phyloP scores from a whole-genome alignment of 2,888 invertebrate genomes.

The Sphinx pinastri region DNA sequence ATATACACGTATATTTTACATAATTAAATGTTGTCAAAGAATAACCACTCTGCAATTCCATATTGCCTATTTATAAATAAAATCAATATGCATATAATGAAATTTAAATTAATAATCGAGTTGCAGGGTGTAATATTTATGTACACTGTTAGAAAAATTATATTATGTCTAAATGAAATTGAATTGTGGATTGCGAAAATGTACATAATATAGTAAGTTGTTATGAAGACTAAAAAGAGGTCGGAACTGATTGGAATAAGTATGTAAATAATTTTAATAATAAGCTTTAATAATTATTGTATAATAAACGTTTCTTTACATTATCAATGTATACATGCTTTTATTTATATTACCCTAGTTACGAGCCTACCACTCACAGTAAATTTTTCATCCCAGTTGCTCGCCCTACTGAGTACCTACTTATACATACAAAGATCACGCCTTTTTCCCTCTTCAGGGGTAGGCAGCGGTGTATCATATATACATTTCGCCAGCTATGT shows the following conservation, averaged over 20 bases:
- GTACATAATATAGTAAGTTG: constrained; percentile 57
- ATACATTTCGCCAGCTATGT: too few species aligned
- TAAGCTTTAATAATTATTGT: constrained; percentile 58
- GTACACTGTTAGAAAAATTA: constrained; percentile 14
- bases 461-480: too few species aligned
- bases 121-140: constrained; percentile 21
- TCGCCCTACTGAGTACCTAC: too few species aligned
- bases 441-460: too few species aligned
- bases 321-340: constrained; percentile 33
- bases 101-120: neutral
- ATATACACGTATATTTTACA: neutral
- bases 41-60: constrained; percentile 18
- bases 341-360: neutral
- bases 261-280: constrained; percentile 67
- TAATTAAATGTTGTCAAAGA: constrained; percentile 25
- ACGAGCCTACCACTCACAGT: neutral
- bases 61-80: neutral
- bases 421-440: too few species aligned
- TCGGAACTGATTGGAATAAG: constrained; percentile 81
- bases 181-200: constrained; percentile 38
- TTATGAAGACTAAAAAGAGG: constrained; percentile 60
- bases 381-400: too few species aligned
- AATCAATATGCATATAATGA: neutral
- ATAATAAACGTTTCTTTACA: constrained; percentile 56
- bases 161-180: constrained; percentile 11